Evolutionary conservation across 2,113 vertebrate genomes (phyloP), one percentile per base, ranked within the genome.

Genomic region (Thunnus thynnus): DNA sequence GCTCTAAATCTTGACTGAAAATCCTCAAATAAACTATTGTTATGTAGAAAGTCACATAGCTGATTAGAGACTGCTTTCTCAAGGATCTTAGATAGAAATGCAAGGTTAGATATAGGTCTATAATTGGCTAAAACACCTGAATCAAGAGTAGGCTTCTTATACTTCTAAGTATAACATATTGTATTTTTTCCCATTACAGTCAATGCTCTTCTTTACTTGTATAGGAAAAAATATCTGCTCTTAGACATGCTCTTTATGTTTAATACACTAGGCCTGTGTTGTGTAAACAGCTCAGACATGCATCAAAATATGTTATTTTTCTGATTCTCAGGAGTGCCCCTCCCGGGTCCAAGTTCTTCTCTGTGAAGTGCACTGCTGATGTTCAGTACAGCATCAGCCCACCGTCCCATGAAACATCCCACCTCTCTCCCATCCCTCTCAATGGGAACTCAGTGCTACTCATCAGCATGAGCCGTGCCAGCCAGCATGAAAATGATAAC

Each of bases 241-340:
- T 18, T 3, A n/a, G 10, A 11, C 14, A 2, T 0, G 0, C 12
- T 51, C 9, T 11, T 0, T n/a, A 6, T 60, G 10, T n/a, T 57
- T 62, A 17, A 36, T 3, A 17, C 0, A 7, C 6, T 51, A 3
- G 50, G 13, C 46, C 1, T 72, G 22, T 54, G 32, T 30, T 32
- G 13, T 75, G 41, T 70, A 32, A 56, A 58, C 17, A 2, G 13
- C 5, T 1, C 44, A 17, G 2, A 56, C 2, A 5, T 58, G 18
- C 18, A 41, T 41, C 13, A 36, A 13, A 74, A 16, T 48, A 0
- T 64, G 1, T 0, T 32, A 9, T 51, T 55, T 75, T 1, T 74
- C 9, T 78, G 20, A 0, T 52, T 4, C 79, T 1, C 92, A 99
- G 98, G 62, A 95, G 96, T 2, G 96, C 98, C 16, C 97, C 97